Conservation (phyloP, 2,888 invertebrate genomes). For the Tetheella fluctuosa region DNA sequence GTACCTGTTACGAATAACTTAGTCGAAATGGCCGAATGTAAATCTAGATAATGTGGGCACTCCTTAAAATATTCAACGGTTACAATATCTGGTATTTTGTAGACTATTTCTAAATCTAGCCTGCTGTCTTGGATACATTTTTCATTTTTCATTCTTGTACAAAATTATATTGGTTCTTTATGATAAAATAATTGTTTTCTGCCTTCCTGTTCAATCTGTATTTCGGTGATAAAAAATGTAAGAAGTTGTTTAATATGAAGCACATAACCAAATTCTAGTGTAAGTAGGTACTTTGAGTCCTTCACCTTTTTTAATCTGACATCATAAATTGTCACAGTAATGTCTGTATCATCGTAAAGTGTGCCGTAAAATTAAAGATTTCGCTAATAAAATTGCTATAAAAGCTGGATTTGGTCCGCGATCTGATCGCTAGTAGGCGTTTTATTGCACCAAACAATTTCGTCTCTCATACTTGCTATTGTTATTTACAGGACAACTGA, state of each 20-base stretch:
- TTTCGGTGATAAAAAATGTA: not conserved
- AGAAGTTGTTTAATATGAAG: too few species aligned
- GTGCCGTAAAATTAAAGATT: constrained; percentile 57
- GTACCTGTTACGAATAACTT: constrained; percentile 5
- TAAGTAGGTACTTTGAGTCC: not conserved
- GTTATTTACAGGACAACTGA: constrained; percentile 9
- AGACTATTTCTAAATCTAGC: not conserved
- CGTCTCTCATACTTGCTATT: constrained; percentile 7
- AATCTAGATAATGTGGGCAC: constrained; percentile 13
- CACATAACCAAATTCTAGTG: too few species aligned
- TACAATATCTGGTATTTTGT: not conserved
- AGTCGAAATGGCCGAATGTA: constrained; percentile 21
- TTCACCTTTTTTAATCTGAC: constrained; percentile 8
- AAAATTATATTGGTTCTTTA: not conserved
- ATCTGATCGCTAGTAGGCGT: constrained; percentile 46
- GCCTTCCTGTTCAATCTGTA: not conserved
- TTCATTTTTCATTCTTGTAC: not conserved
- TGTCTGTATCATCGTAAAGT: constrained; percentile 47
- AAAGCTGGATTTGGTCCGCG: constrained; percentile 42
- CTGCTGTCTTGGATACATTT: not conserved
- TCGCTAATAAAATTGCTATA: constrained; percentile 49
- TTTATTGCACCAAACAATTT: constrained; percentile 34
- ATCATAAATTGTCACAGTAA: constrained; percentile 33
- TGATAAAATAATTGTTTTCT: not conserved
- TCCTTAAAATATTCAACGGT: constrained; percentile 10